Base-by-base conservation (phyloP, 2,888 invertebrate species). In the Macrophya annulata region DNA sequence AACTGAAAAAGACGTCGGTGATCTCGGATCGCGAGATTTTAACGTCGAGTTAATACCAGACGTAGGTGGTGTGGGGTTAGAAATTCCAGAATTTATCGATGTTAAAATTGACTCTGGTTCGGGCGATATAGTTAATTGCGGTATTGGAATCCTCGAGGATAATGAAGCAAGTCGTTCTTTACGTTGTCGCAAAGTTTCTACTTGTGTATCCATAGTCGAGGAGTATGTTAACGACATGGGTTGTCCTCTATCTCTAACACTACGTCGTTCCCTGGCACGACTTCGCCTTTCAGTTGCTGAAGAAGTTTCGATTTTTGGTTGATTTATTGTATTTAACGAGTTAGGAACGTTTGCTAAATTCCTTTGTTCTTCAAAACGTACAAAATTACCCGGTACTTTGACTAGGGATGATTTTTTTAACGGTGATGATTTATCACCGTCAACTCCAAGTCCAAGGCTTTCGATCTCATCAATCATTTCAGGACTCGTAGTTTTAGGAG, bases 231-330 rank as follows among this genome's bases (percentile, higher is more conserved):
- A 48, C 12, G 88, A 86, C 15, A 86, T 45, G 17, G 87, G 31
- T 59, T 89, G 90, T 1, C 85, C 86, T 85, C 88, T 88, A 17
- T 92, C 92, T 3, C 92, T 89, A 15, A 90, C 86, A 48, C 86
- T 87, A 10, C 91, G 88, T 43, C 93, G 90, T 87, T 93, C 93
- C 4, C 93, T 88, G 0, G 93, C 91, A 1, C 93, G 88, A 76
- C 93, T 93, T 45, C 92, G 88, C 12, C 93, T 89, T 83, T 93
- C 93, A 21, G 86, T 89, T 77, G 55, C 55, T 31, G 77, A 77
- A 74, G 45, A 45, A 8, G 89, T 87, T 81, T 92, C 92, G 8
- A 87, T 87, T 71, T 89, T 88, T 9, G 31, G 65, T 4, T 62
- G 43, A 37, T 0, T 43, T 1, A 25, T 59, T 21, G 62, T 21